Percentiles rank a stretch among this genome's conserved stretches.
Evolutionary conservation across 2,888 invertebrate species (phyloP).

Genomic region (Eupithecia tripunctaria): DNA sequence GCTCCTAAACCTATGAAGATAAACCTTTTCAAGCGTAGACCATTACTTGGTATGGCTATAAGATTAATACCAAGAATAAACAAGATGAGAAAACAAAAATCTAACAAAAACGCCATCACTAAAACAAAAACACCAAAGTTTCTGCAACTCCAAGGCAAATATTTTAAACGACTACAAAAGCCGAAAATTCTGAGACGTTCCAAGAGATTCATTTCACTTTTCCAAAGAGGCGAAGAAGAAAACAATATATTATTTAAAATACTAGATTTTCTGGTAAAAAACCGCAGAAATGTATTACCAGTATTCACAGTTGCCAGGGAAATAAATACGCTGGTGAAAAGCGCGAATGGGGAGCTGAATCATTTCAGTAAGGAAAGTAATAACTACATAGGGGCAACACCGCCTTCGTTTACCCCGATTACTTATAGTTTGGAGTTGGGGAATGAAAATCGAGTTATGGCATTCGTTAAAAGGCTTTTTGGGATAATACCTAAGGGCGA

Average conservation of each 20-base stretch:
- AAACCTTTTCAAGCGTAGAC: slow-evolving; percentile 24
- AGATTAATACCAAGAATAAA: slow-evolving; percentile 26
- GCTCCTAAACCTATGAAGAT: slow-evolving; percentile 12
- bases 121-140: background rate
- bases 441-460: slow-evolving; percentile 52
- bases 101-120: background rate
- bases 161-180: slow-evolving; percentile 18
- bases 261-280: slow-evolving; percentile 61
- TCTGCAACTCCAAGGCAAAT: slow-evolving; percentile 12
- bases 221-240: slow-evolving; percentile 50
- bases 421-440: slow-evolving; percentile 64
- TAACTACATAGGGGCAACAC: slow-evolving; percentile 62
- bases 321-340: slow-evolving; percentile 68
- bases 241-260: slow-evolving; percentile 62
- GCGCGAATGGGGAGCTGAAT: slow-evolving; percentile 63
- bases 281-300: slow-evolving; percentile 61
- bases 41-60: slow-evolving; percentile 24
- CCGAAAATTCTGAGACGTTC: slow-evolving; percentile 50
- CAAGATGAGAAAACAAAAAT: slow-evolving; percentile 22
- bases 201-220: slow-evolving; percentile 62
- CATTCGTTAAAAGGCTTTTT: slow-evolving; percentile 56
- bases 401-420: slow-evolving; percentile 50
- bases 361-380: slow-evolving; percentile 65
- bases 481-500: slow-evolving; percentile 57
- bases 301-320: slow-evolving; percentile 68